Conservation (phyloP, 2,113 vertebrate species). For the Puma concolor region DNA sequence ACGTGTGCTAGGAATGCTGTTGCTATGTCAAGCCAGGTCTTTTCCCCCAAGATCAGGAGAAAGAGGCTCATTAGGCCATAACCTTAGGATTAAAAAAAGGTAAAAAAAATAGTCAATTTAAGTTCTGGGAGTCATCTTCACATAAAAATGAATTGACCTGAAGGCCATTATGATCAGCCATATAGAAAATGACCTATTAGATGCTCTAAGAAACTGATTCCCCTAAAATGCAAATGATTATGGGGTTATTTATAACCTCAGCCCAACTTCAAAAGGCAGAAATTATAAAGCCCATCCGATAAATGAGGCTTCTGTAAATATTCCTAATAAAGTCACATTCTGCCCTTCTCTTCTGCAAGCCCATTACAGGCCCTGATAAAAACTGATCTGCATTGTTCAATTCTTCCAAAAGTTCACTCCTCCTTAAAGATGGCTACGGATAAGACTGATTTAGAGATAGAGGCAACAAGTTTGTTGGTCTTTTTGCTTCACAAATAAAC, state of each 20-base stretch:
- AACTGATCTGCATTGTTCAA: slow-evolving; percentile 41
- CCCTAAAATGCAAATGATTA: slow-evolving; percentile 52
- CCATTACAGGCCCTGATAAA: not conserved
- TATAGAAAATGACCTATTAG: not conserved
- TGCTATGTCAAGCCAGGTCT: not conserved
- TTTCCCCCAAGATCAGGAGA: not conserved
- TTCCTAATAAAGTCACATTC: not conserved
- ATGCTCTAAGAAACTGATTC: not conserved
- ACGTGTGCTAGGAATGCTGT: not conserved
- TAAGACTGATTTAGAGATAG: not conserved
- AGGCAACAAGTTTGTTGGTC: slow-evolving; percentile 60
- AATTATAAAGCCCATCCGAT: not conserved
- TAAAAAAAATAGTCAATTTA: not conserved
- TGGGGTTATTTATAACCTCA: slow-evolving; percentile 39
- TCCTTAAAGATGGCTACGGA: not conserved
- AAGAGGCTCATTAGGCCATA: not conserved
- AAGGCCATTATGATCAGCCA: not conserved
- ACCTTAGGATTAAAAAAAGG: not conserved
- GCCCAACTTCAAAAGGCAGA: not conserved
- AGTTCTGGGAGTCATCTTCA: not conserved
- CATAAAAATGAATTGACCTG: slow-evolving; percentile 15
- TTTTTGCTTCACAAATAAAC: slow-evolving; percentile 64
- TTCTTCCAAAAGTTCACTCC: slow-evolving; percentile 32
- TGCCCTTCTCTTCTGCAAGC: not conserved
- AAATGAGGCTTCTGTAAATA: not conserved